These are phyloP conservation scores for Mamestra brassicae DNA, from an alignment of 2,888 invertebrate genomes.

Conservation along the genomic window DNA sequence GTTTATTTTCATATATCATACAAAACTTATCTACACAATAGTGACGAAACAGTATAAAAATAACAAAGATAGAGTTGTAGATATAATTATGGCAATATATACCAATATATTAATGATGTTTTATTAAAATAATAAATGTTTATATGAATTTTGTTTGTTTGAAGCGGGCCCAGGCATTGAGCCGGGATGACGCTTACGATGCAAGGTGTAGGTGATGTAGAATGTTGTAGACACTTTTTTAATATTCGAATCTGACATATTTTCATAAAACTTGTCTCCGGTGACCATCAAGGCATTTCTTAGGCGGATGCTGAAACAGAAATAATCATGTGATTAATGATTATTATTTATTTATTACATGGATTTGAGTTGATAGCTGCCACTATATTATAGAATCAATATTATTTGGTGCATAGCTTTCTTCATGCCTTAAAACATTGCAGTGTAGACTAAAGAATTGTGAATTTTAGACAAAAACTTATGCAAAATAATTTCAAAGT, in stretches of 20 bases:
- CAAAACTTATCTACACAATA: slow-evolving; percentile 60
- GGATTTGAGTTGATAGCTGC: too few relatives aligned
- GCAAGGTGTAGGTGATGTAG: not conserved
- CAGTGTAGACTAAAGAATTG: too few relatives aligned
- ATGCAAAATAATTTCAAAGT: too few relatives aligned
- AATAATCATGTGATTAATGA: not conserved
- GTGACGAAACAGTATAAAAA: slow-evolving; percentile 69
- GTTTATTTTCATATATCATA: slow-evolving; percentile 59
- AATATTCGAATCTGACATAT: slow-evolving; percentile 6
- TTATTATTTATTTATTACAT: too few relatives aligned
- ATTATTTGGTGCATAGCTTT: too few relatives aligned
- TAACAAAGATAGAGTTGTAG: slow-evolving; percentile 61
- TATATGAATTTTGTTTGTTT: slow-evolving; percentile 17
- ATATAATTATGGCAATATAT: slow-evolving; percentile 32
- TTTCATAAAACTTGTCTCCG: slow-evolving; percentile 12
- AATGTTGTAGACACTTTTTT: not conserved
- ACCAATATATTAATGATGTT: slow-evolving; percentile 21
- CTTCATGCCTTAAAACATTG: too few relatives aligned
- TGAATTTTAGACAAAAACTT: too few relatives aligned
- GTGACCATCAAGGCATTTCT: slow-evolving; percentile 38
- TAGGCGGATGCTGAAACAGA: slow-evolving; percentile 79
- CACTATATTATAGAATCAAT: too few relatives aligned
- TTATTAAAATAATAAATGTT: slow-evolving; percentile 10
- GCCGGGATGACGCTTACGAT: slow-evolving; percentile 47
- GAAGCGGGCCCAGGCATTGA: slow-evolving; percentile 47